Evolutionary conservation across 1,140 invertebrate species (phyloP), one percentile per base, ranked within the genome.

Genomic region (Drosophila suzukii): DNA sequence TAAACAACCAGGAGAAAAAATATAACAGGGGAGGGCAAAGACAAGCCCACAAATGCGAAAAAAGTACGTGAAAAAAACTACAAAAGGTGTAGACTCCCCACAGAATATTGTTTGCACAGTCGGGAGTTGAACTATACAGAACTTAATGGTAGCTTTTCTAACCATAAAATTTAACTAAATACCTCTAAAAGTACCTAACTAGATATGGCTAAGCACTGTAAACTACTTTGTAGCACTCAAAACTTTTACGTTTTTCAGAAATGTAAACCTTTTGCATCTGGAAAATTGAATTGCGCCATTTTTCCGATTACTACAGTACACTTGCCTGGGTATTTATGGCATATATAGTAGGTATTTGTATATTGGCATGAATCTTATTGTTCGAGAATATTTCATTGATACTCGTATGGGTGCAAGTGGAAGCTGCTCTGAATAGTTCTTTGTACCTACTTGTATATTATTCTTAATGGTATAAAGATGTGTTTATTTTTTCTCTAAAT

Each of bases 1-100:
- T 80, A 80, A 79, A 75, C 71, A 63, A 63, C 39, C 62, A 6
- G 61, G 57, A 32, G 32, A 46, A 43, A 36, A 17, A 51, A 36
- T 15, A 24, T 20, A 36, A 6, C 12, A 39, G 36, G 17, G 27
- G 44, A 13, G 24, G 38, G 34, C 32, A 17, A 7, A 59, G 50
- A 53, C 50, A 20, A 36, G 32, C 11, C 32, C 32, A 34, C 24
- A 15, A 58, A 58, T 24, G 43, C 43, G n/a, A 32, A n/a, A 49
- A 66, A 38, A 65, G 27, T 27, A 4, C 4, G 3, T 17, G 34
- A 1, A 12, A 38, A 1, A 12, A 38, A 39, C 10, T 36, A 30
- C 6, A 47, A 60, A 65, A 60, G 17, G n/a, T 61, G n/a, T 17
- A 17, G 11, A n/a, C 32, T 39, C 8, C 20, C 8, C 20, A 27